A percentile compares a stretch with the other conserved stretches of the same genome.
Conservation (phyloP, 2,888 invertebrate genomes). For the Keiferia lycopersicella region DNA sequence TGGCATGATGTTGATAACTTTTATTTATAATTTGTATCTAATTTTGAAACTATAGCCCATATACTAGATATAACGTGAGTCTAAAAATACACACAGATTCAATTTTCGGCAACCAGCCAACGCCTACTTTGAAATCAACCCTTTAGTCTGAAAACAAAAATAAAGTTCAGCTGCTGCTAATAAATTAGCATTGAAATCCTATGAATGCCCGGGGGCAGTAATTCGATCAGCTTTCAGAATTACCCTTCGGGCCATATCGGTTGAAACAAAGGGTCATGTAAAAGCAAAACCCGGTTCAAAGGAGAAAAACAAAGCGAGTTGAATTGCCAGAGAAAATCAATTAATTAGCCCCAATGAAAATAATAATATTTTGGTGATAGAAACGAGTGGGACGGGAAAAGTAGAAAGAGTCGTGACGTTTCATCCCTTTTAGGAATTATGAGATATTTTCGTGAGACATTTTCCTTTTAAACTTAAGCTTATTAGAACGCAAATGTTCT, state of each 20-base stretch:
- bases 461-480: not conserved
- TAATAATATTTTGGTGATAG: constrained; percentile 24
- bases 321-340: constrained; percentile 34
- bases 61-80: too few species aligned
- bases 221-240: constrained; percentile 60
- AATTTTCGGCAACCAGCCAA: not conserved
- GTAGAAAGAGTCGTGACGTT: constrained; percentile 3
- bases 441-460: not conserved
- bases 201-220: constrained; percentile 51
- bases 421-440: not conserved
- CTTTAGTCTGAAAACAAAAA: constrained; percentile 5
- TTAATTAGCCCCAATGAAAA: constrained; percentile 36
- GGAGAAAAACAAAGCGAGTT: constrained; percentile 29
- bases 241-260: constrained; percentile 48
- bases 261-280: constrained; percentile 50
- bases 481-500: not conserved
- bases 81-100: not conserved
- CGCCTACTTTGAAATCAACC: not conserved
- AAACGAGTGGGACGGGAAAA: not conserved
- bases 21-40: too few species aligned
- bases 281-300: constrained; percentile 44
- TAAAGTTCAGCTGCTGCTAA: constrained; percentile 37
- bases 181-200: constrained; percentile 49
- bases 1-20: too few species aligned
- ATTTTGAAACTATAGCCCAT: too few species aligned